Conservation (phyloP, 1,140 invertebrate species). For the Drosophila burlai region DNA sequence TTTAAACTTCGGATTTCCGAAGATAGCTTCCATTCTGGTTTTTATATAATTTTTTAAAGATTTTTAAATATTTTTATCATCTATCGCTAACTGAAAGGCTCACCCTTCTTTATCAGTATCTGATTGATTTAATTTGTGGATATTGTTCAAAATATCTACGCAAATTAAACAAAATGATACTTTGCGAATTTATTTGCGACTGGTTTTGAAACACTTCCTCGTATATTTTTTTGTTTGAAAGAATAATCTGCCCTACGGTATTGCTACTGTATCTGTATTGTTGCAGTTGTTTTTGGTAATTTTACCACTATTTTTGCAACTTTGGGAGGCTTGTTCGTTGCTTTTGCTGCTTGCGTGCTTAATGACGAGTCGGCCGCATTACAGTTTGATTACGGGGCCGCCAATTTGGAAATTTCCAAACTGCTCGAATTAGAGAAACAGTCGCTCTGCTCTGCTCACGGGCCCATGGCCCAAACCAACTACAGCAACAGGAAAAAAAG, state of each 20-base stretch:
- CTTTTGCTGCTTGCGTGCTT: constrained; percentile 71
- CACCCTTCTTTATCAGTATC: too few species aligned
- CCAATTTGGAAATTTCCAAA: constrained; percentile 79
- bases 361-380: constrained; percentile 73
- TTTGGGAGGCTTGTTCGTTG: constrained; percentile 2
- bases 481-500: constrained; percentile 10
- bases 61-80: too few species aligned
- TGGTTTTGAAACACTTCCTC: not conserved
- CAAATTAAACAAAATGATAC: too few species aligned
- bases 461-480: constrained; percentile 22
- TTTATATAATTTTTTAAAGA: too few species aligned
- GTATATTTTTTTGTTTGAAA: not conserved
- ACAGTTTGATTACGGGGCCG: constrained; percentile 74
- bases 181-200: not conserved
- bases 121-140: too few species aligned
- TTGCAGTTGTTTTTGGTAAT: not conserved
- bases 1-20: too few species aligned
- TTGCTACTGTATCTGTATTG: not conserved
- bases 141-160: too few species aligned
- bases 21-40: too few species aligned
- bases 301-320: not conserved
- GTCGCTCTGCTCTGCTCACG: constrained; percentile 17
- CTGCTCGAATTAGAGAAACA: constrained; percentile 76
- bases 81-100: too few species aligned
- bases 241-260: too few species aligned